Evolutionary conservation across 1,140 invertebrate genomes (phyloP).

Genomic region (Physella acuta): DNA sequence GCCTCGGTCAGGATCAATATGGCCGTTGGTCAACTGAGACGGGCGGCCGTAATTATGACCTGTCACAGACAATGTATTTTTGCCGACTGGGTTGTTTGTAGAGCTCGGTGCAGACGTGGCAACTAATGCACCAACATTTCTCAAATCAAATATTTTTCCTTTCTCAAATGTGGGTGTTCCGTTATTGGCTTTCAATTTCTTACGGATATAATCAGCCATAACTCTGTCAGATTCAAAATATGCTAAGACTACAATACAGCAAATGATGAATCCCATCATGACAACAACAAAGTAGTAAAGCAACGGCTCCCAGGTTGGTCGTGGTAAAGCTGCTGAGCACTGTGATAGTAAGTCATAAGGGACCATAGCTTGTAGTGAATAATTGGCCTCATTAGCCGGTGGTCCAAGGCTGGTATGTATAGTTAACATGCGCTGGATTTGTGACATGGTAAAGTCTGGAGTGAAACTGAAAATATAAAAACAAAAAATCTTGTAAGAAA

Average conservation of each 20-base stretch:
- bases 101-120: background rate
- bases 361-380: constrained; percentile 77
- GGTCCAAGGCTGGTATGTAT: constrained; percentile 63
- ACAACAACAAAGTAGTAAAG: constrained; percentile 72
- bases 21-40: constrained; percentile 35
- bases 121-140: constrained; percentile 43
- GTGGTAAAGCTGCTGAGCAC: constrained; percentile 72
- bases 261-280: constrained; percentile 69
- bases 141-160: constrained; percentile 58
- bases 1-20: constrained; percentile 30
- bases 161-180: constrained; percentile 48
- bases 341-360: constrained; percentile 74
- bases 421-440: constrained; percentile 69
- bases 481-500: constrained; percentile 17
- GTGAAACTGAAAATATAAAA: constrained; percentile 75
- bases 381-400: constrained; percentile 67
- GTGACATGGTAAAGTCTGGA: constrained; percentile 86
- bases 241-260: constrained; percentile 71
- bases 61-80: background rate
- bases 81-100: background rate
- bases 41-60: background rate
- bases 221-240: constrained; percentile 75
- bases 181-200: constrained; percentile 44
- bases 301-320: constrained; percentile 79
- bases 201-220: constrained; percentile 54